These are phyloP conservation scores for Montipora foliosa DNA, from an alignment of 64 coral and sea anemone genomes.

Conservation along the genomic window DNA sequence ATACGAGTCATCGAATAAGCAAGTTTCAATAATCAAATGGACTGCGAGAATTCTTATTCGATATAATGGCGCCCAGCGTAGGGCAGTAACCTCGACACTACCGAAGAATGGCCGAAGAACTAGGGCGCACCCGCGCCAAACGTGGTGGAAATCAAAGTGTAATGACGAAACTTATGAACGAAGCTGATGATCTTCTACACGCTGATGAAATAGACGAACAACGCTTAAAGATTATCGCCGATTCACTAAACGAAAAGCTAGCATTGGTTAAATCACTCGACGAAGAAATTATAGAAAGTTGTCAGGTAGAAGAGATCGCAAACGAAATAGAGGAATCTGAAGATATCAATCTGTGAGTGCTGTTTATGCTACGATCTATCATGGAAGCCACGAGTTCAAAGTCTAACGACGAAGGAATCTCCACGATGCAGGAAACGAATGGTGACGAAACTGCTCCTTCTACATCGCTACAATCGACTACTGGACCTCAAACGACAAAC, in stretches of 20 bases:
- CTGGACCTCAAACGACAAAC: neutral
- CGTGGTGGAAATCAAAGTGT: conserved; percentile 59
- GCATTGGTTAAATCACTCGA: conserved; percentile 50
- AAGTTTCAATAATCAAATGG: too few species aligned
- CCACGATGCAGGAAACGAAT: neutral
- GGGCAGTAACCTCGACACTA: neutral
- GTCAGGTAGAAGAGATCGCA: conserved; percentile 46
- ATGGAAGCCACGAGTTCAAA: conserved; percentile 22
- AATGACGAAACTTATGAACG: conserved; percentile 48
- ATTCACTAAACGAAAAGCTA: conserved; percentile 51
- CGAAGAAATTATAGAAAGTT: conserved; percentile 62
- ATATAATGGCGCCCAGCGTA: conserved; percentile 29
- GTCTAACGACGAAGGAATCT: neutral
- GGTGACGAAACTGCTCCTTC: conserved; percentile 1
- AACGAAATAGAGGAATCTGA: conserved; percentile 57
- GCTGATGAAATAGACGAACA: conserved; percentile 26
- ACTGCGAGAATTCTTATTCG: too few species aligned
- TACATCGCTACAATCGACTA: neutral
- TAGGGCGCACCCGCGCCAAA: conserved; percentile 22
- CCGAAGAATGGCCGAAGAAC: neutral
- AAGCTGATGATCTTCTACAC: conserved; percentile 31
- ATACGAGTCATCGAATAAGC: too few species aligned
- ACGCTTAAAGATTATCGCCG: conserved; percentile 50
- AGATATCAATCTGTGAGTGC: conserved; percentile 57
- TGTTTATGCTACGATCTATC: conserved; percentile 51